Evolutionary conservation across 2,797 vertebrate genomes (phyloP).

Genomic region (Danio jaintianensis): DNA sequence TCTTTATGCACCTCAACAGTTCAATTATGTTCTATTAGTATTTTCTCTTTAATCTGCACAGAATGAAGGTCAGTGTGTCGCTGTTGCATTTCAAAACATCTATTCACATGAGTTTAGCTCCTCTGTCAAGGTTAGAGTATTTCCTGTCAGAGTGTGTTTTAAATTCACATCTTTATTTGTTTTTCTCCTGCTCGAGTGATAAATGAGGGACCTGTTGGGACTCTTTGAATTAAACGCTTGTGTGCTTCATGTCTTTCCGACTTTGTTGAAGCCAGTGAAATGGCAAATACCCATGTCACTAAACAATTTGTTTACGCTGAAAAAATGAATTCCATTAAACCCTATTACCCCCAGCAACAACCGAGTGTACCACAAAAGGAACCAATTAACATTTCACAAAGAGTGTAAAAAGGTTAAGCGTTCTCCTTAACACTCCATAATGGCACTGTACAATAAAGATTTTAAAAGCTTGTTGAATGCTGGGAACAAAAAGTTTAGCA

Average conservation of each 20-base stretch:
- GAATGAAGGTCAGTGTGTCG: conserved; percentile 45
- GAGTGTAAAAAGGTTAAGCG: conserved; percentile 55
- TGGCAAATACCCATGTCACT: conserved; percentile 48
- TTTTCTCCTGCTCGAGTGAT: conserved; percentile 38
- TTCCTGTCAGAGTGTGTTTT: conserved; percentile 14
- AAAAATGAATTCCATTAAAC: conserved; percentile 55
- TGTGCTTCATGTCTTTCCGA: not conserved
- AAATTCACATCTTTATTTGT: conserved; percentile 41
- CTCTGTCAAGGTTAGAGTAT: conserved; percentile 15
- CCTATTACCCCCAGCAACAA: conserved; percentile 44
- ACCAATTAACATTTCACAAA: conserved; percentile 58
- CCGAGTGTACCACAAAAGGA: conserved; percentile 46
- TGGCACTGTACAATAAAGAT: conserved; percentile 46
- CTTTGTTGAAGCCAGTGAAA: conserved; percentile 41
- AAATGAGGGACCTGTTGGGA: conserved; percentile 37
- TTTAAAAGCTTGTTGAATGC: conserved; percentile 57
- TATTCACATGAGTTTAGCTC: conserved; percentile 3
- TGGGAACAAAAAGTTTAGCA: conserved; percentile 18
- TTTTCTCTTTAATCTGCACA: conserved; percentile 25
- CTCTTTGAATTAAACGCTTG: conserved; percentile 26
- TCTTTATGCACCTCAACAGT: conserved; percentile 25
- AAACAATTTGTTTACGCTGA: conserved; percentile 57
- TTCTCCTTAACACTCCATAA: conserved; percentile 47
- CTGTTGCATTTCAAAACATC: conserved; percentile 17
- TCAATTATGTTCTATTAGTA: conserved; percentile 19